Percentiles rank a stretch among this genome's conserved stretches.
Conservation (phyloP, 2,797 vertebrate species). For the Rhabdophis nuchalis region DNA sequence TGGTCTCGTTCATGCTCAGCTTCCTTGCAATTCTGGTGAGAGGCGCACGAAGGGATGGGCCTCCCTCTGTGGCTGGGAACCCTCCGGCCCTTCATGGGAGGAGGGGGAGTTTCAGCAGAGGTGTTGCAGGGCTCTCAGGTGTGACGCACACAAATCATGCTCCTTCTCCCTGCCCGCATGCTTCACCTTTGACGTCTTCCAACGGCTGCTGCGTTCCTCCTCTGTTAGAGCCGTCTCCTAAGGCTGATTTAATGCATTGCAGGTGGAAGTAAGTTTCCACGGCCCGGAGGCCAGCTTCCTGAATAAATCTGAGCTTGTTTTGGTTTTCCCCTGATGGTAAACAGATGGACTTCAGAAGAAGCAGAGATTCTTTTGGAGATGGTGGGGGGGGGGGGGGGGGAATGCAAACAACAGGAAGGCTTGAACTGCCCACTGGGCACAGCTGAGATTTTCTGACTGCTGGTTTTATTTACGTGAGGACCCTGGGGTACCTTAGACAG, state of each 20-base stretch:
- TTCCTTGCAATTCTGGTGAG: conserved; percentile 79
- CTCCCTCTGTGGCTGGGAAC: background rate
- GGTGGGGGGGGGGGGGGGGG: rapidly evolving
- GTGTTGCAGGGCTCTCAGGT: background rate
- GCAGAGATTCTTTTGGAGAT: background rate
- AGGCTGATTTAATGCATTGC: background rate
- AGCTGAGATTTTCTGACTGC: background rate
- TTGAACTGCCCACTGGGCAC: background rate
- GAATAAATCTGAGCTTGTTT: background rate
- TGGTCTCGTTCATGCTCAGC: conserved; percentile 77
- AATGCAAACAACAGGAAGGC: background rate
- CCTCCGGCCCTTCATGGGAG: background rate
- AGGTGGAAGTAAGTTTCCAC: background rate
- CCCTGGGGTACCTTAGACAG: background rate
- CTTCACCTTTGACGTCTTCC: background rate
- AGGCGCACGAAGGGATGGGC: rapidly evolving
- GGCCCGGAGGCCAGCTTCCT: background rate
- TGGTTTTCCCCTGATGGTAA: background rate
- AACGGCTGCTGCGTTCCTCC: background rate
- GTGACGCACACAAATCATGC: background rate
- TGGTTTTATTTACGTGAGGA: background rate
- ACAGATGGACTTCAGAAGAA: background rate
- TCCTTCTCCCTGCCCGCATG: background rate
- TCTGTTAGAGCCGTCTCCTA: background rate
- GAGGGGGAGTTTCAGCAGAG: background rate